Evolutionary conservation across 2,113 vertebrate species (phyloP).

Genomic region (Chelonoidis abingdonii): DNA sequence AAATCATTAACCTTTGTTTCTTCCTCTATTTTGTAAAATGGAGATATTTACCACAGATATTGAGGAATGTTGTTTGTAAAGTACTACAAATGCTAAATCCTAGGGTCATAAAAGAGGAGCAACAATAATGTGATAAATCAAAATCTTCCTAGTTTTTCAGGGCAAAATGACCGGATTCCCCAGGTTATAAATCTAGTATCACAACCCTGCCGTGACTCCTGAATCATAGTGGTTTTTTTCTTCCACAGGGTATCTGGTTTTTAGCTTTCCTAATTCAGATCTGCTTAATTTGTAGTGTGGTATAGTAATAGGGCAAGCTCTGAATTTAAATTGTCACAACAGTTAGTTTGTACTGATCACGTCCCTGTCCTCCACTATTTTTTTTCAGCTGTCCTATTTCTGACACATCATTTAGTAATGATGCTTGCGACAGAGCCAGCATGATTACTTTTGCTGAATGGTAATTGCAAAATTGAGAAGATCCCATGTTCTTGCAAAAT

Average conservation of each 20-base stretch:
- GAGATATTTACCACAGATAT: neutral
- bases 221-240: neutral
- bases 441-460: neutral
- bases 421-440: neutral
- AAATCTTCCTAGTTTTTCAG: neutral
- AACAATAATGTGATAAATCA: neutral
- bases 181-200: neutral
- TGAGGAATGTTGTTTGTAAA: neutral
- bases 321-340: neutral
- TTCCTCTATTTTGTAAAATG: neutral
- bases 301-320: neutral
- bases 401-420: neutral
- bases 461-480: neutral
- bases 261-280: neutral
- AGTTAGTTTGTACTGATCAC: neutral
- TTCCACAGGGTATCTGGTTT: neutral
- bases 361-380: neutral
- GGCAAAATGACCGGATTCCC: slow-evolving; percentile 12
- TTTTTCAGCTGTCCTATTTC: neutral
- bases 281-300: neutral
- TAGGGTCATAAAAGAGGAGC: neutral
- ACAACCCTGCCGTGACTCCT: neutral
- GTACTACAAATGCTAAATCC: neutral
- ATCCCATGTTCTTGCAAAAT: neutral
- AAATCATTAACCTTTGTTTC: neutral